Base-by-base conservation (phyloP, 2,113 vertebrate genomes). In the Scolopax mira region DNA sequence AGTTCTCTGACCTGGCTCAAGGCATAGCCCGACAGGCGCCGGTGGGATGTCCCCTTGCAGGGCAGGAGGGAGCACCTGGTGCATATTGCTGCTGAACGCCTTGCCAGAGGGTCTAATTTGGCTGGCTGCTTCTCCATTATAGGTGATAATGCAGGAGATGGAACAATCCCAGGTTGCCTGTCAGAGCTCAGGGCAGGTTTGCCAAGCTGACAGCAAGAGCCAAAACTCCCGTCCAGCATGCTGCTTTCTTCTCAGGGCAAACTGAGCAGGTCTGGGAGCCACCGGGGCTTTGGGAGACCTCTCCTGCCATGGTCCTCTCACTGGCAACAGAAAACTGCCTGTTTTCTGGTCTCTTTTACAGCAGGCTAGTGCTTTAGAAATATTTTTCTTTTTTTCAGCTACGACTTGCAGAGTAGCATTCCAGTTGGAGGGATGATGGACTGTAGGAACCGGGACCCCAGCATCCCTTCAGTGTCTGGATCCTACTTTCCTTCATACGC, bases 121-220 rank as follows among this genome's bases (percentile, higher is more conserved):
- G 41, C 61, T 90, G 83, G 79, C 92, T 96, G 94, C 79, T 93
- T 70, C 64, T 89, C 90, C 77, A 84, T 96, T 96, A 93, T 44
- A 92, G 92, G 96, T 90, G 94, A 92, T 86, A 96, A 95, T 72
- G 61, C 61, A 69, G 61, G 71, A 75, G 79, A 78, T 84, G 65
- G 83, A 95, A 90, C 1, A 0, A 61, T 89, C 85, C 77, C 88
- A 95, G 82, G 11, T 35, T 37, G 77, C 19, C 77, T 28, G 69
- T 28, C 0, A 0, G 85, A 90, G 86, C 70, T n/a, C 62, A 52
- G 80, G 61, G 65, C 24, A 24, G 13, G 49, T 54, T 84, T 90
- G 79, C 96, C 83, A 89, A 93, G 79, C 73, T 46, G 78, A 52
- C 65, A 82, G 41, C 2, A 1, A 86, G 49, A 89, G 22, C 66